Conservation (phyloP, 2,113 vertebrate species). For the Poecile atricapillus region DNA sequence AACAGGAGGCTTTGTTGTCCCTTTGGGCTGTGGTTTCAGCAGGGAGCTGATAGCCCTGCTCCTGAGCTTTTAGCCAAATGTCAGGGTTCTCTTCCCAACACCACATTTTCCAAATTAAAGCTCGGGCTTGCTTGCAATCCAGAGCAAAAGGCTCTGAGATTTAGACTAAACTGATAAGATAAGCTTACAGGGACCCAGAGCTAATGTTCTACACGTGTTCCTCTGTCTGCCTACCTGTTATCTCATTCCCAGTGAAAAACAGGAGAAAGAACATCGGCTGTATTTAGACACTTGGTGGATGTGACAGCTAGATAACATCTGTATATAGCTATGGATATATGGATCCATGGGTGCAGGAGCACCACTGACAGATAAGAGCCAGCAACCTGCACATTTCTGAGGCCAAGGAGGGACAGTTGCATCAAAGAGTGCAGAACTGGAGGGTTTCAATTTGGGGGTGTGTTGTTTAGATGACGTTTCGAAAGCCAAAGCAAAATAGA, state of each 20-base stretch:
- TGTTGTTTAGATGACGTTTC: not conserved
- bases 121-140: not conserved
- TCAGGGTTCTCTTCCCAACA: constrained; percentile 13
- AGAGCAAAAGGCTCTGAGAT: constrained; percentile 20
- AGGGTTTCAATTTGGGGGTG: not conserved
- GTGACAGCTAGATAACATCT: not conserved
- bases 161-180: constrained; percentile 51
- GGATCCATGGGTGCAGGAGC: not conserved
- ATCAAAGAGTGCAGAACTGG: not conserved
- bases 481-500: not conserved
- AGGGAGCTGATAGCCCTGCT: not conserved
- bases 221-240: constrained; percentile 39
- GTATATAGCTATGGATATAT: not conserved
- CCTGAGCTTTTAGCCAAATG: constrained; percentile 24
- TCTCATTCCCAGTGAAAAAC: not conserved
- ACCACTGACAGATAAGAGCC: not conserved
- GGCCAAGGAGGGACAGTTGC: not conserved
- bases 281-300: not conserved
- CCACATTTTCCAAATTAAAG: constrained; percentile 58
- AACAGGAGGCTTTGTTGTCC: not conserved
- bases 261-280: not conserved
- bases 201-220: constrained; percentile 48
- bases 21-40: constrained; percentile 34
- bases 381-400: not conserved
- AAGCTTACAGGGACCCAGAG: constrained; percentile 15